Conservation (phyloP, 2,797 vertebrate species). For the Falco cherrug region DNA sequence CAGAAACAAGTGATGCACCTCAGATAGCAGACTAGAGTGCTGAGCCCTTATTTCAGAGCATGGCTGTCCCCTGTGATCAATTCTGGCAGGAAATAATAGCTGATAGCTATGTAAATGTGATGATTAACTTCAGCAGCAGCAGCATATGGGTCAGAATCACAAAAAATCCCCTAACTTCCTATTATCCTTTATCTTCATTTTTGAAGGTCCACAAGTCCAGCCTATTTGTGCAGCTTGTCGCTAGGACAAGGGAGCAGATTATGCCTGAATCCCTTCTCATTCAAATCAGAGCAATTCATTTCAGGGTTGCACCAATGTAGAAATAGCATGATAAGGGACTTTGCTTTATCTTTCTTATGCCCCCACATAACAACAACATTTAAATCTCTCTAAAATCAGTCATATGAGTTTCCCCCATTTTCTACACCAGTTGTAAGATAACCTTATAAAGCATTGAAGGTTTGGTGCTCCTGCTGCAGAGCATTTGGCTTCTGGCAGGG, state of each 20-base stretch:
- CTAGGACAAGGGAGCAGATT: neutral
- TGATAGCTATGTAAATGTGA: neutral
- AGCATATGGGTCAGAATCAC: neutral
- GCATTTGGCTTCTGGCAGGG: neutral
- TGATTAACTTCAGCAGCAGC: neutral
- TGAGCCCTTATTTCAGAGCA: neutral
- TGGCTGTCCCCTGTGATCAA: neutral
- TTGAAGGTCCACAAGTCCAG: neutral
- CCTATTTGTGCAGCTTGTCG: neutral
- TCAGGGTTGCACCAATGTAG: neutral
- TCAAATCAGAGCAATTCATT: neutral
- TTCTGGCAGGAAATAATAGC: neutral
- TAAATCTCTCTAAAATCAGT: conserved; percentile 19
- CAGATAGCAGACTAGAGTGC: neutral
- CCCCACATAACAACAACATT: neutral
- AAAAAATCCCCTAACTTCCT: neutral
- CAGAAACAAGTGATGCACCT: neutral
- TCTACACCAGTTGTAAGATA: neutral
- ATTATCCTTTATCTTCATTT: neutral
- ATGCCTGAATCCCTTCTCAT: neutral
- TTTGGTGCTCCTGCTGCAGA: neutral
- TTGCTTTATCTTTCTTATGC: neutral
- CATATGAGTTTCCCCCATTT: neutral
- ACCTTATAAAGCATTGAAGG: neutral
- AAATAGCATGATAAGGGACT: neutral